These are phyloP conservation scores for Loxodonta africana DNA, from an alignment of 2,113 vertebrate genomes.

Conservation along the genomic window DNA sequence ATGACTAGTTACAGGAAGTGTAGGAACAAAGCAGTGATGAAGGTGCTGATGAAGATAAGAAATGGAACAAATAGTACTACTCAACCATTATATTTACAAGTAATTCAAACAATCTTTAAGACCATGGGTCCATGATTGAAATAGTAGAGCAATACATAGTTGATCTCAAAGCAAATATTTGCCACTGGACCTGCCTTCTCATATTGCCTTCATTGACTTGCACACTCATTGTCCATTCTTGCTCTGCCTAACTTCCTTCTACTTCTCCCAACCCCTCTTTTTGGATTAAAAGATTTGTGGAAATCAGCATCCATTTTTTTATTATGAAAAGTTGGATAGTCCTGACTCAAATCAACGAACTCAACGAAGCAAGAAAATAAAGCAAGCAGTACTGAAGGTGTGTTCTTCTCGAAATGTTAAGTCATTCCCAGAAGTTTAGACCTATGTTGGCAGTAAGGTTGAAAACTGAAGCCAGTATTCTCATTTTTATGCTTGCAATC, in stretches of 20 bases:
- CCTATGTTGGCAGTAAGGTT: background rate
- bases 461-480: background rate
- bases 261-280: background rate
- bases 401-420: background rate
- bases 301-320: constrained; percentile 9
- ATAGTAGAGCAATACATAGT: background rate
- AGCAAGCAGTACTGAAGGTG: background rate
- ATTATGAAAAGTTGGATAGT: background rate
- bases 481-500: background rate
- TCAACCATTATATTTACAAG: background rate
- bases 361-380: background rate
- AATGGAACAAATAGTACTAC: background rate
- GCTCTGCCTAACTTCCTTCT: background rate
- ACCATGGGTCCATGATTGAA: background rate
- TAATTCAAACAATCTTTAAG: background rate
- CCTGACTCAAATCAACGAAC: background rate
- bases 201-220: background rate
- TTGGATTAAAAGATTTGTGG: background rate
- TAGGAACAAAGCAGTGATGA: background rate
- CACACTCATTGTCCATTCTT: background rate
- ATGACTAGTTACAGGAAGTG: background rate
- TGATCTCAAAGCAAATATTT: background rate
- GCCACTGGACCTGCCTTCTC: background rate
- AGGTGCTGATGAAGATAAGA: constrained; percentile 24
- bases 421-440: background rate